Conservation (phyloP, 1,140 invertebrate genomes). For the Drosophila melanica region DNA sequence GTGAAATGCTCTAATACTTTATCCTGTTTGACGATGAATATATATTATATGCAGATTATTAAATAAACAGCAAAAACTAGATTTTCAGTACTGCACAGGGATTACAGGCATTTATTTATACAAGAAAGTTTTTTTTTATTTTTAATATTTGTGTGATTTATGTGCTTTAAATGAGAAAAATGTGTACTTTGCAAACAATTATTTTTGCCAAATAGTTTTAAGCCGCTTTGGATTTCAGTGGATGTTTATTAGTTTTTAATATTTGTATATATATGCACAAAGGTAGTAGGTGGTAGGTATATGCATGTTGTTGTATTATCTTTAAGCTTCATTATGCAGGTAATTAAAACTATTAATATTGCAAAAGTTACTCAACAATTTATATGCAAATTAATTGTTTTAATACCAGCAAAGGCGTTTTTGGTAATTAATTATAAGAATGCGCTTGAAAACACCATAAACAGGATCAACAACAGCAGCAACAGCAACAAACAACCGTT, state of each 20-base stretch:
- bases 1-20: too few relatives aligned
- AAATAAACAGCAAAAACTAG: too few relatives aligned
- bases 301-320: conserved; percentile 25
- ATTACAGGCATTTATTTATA: not conserved
- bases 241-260: not conserved
- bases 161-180: not conserved
- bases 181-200: not conserved
- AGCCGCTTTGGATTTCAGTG: not conserved
- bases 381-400: conserved; percentile 68
- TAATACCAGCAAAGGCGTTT: conserved; percentile 45
- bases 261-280: not conserved
- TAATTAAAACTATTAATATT: conserved; percentile 75
- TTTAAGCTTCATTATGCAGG: conserved; percentile 55
- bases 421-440: conserved; percentile 67
- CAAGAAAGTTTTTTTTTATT: not conserved
- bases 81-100: too few relatives aligned
- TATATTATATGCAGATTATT: too few relatives aligned
- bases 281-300: not conserved
- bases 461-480: conserved; percentile 8
- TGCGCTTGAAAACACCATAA: conserved; percentile 29
- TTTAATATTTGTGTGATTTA: not conserved
- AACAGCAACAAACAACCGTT: not conserved
- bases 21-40: too few relatives aligned
- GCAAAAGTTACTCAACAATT: conserved; percentile 31
- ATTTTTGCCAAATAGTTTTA: not conserved